Conservation (phyloP, 2,888 invertebrate genomes). For the Linnaemya vulpina region DNA sequence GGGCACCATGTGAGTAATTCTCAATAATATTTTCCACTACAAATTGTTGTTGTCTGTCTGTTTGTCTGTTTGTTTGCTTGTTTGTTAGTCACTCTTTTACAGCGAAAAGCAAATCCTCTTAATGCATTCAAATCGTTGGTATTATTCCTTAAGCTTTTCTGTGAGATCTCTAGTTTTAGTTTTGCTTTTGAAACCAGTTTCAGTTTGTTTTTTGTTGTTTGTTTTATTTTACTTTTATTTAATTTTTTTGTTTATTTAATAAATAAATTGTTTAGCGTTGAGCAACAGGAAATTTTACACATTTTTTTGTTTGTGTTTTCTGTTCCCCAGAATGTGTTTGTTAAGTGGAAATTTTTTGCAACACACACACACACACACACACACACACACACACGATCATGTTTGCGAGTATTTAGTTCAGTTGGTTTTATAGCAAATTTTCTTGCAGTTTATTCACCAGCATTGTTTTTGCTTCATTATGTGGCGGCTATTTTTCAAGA, state of each 20-base stretch:
- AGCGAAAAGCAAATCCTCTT: background rate
- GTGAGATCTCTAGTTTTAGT: background rate
- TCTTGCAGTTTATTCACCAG: background rate
- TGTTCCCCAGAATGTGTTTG: slow-evolving; percentile 28
- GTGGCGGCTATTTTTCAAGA: slow-evolving; percentile 13
- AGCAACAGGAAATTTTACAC: slow-evolving; percentile 58
- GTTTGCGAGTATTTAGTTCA: background rate
- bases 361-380: too few species aligned
- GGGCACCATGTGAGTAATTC: slow-evolving; percentile 94
- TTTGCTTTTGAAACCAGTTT: slow-evolving; percentile 33
- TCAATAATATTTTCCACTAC: slow-evolving; percentile 8
- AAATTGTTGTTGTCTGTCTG: background rate
- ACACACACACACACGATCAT: background rate
- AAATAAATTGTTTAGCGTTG: slow-evolving; percentile 34
- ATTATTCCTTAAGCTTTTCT: slow-evolving; percentile 29
- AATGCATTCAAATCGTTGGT: background rate
- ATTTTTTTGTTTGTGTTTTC: slow-evolving; percentile 2
- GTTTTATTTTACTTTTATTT: too few species aligned
- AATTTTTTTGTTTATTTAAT: too few species aligned
- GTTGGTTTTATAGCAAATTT: slow-evolving; percentile 16
- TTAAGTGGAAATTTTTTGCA: slow-evolving; percentile 18
- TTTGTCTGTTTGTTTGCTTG: too few species aligned
- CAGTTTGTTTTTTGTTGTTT: background rate
- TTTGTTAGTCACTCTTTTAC: slow-evolving; percentile 31
- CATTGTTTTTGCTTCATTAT: slow-evolving; percentile 23